Percentiles rank a stretch among this genome's conserved stretches.
Evolutionary conservation across 2,888 invertebrate species (phyloP).

Genomic region (Plebejus argus): DNA sequence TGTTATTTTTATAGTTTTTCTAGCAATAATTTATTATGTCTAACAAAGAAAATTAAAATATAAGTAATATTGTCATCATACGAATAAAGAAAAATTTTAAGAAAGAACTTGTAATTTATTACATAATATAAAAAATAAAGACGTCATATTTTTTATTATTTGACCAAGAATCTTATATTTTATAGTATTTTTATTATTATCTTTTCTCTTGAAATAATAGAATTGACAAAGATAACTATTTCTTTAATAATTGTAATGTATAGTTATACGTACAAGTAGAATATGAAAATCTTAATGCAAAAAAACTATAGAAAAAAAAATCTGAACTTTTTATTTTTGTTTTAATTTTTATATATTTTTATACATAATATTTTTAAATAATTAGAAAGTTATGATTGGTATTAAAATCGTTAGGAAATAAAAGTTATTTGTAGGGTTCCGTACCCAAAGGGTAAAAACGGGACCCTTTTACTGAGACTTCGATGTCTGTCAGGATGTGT

Average conservation of each 20-base stretch:
- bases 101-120: constrained; percentile 1
- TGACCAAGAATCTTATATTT: not conserved
- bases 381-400: no score
- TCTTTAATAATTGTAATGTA: not conserved
- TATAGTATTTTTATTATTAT: constrained; percentile 8
- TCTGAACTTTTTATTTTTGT: no score
- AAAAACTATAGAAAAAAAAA: no score
- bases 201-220: not conserved
- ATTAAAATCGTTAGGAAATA: no score
- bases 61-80: not conserved
- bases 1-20: not conserved
- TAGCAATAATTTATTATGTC: not conserved
- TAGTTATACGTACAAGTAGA: not conserved
- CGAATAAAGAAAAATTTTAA: not conserved
- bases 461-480: no score
- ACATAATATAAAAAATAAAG: not conserved
- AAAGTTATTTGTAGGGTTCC: no score
- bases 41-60: constrained; percentile 12
- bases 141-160: constrained; percentile 17
- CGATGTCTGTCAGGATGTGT: no score
- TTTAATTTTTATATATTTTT: no score
- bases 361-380: no score
- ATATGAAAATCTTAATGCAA: not conserved
- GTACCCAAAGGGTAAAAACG: no score
- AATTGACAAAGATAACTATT: not conserved